Base-by-base conservation (phyloP, 2,888 invertebrate genomes). In the Halocaridina rubra region DNA sequence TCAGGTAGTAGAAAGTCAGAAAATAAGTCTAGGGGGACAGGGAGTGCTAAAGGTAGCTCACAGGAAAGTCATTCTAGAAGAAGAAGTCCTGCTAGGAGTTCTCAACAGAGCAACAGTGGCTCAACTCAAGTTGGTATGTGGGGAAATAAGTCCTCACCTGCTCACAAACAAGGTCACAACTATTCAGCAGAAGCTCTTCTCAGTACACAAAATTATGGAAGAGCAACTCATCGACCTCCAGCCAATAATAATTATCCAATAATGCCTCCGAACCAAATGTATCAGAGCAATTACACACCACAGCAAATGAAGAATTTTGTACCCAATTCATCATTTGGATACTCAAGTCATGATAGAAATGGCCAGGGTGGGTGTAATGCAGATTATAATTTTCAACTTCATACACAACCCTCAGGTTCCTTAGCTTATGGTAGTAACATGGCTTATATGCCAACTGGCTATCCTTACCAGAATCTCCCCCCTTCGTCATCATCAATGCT, bases 291-390 rank as follows among this genome's bases (percentile, higher is more conserved):
- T 30, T 86, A 86, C 24, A 29, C 86, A 10, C 67, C 87, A 32
- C 87, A 87, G 57, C 87, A 85, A 29, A 87, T 87, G 87, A 87
- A 87, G 33, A 87, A 87, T 24, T 87, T 85, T 74, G 82, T 85
- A 71, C 85, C 85, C 29, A 87, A 87, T 64, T 32, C 87, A 32
- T 85, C 87, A 10, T 87, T 87, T 80, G 84, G 85, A 5, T 87
- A 87, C 27, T 33, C 82, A 61, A 72, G 75, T 4, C 86, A 86
- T 64, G 86, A 86, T 57, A 77, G 86, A 29, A 87, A 80, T 71
- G 76, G 82, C 53, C 84, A 76, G 27, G 74, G 80, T 80, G 82
- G 82, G 13, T 85, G 85, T 59, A 85, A 85, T 71, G 77, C 87
- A 22, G 87, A 87, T 27, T 87, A 87, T 30, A 87, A 87, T 80